Evolutionary conservation across 2,888 invertebrate species (phyloP).

Genomic region (Dioctria linearis): DNA sequence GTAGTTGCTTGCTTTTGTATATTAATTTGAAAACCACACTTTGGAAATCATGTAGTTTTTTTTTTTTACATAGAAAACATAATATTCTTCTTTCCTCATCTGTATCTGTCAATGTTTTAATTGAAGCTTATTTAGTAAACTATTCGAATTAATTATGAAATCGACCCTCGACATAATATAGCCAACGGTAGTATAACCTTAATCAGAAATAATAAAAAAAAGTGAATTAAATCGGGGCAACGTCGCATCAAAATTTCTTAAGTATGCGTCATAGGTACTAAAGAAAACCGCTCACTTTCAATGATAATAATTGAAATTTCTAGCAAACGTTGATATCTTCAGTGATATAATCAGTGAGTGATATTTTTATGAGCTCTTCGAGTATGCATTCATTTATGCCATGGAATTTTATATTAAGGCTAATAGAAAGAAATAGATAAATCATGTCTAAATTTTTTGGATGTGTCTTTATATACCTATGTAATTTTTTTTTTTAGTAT

Average conservation of each 20-base stretch:
- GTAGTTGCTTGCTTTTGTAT: no score
- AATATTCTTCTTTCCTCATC: neutral
- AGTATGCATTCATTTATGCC: neutral
- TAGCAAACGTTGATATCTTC: conserved; percentile 4
- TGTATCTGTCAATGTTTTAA: neutral
- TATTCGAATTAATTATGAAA: neutral
- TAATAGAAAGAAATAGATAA: neutral
- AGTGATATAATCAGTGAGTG: conserved; percentile 30
- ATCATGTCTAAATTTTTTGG: neutral
- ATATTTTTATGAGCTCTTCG: conserved; percentile 4
- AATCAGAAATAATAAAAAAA: conserved; percentile 9
- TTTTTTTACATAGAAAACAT: no score
- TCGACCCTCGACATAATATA: conserved; percentile 10
- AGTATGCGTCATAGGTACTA: conserved; percentile 24
- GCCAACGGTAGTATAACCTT: conserved; percentile 15
- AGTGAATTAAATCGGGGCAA: neutral
- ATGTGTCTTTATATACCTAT: neutral
- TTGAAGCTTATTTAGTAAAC: neutral
- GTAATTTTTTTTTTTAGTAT: neutral
- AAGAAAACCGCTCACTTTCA: neutral
- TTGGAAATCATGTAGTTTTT: neutral
- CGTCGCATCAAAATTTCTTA: neutral
- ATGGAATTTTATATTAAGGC: neutral
- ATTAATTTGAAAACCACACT: neutral
- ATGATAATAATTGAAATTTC: conserved; percentile 24